These are phyloP conservation scores for Mesitornis unicolor DNA, from an alignment of 2,113 vertebrate species.

Conservation along the genomic window DNA sequence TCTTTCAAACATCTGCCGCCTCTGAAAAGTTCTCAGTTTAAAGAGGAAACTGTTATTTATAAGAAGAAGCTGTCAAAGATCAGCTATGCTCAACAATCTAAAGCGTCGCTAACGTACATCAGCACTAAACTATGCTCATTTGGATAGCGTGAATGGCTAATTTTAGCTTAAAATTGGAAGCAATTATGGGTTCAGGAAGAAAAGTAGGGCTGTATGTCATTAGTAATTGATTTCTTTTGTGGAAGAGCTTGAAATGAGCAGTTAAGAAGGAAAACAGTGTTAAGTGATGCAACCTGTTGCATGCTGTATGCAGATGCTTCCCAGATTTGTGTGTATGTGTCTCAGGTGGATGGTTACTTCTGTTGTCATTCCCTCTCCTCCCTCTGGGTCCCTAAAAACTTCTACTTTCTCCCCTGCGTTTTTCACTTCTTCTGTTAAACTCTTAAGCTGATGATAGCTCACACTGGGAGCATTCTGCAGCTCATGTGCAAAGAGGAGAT, in stretches of 20 bases:
- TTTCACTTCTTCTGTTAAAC: background rate
- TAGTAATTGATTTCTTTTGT: slow-evolving; percentile 74
- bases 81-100: slow-evolving; percentile 50
- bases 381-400: background rate
- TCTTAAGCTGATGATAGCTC: background rate
- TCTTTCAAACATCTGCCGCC: slow-evolving; percentile 57
- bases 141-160: slow-evolving; percentile 69
- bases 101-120: slow-evolving; percentile 46
- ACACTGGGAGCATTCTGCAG: background rate
- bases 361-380: background rate
- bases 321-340: background rate
- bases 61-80: slow-evolving; percentile 60
- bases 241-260: slow-evolving; percentile 53
- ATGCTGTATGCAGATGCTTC: slow-evolving; percentile 24
- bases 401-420: background rate
- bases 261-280: slow-evolving; percentile 42
- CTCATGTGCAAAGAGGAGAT: background rate
- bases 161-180: slow-evolving; percentile 73
- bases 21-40: slow-evolving; percentile 47
- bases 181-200: slow-evolving; percentile 71
- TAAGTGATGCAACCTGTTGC: slow-evolving; percentile 45
- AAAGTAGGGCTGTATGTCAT: slow-evolving; percentile 65
- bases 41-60: slow-evolving; percentile 54
- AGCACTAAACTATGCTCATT: slow-evolving; percentile 67
- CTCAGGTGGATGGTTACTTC: slow-evolving; percentile 41